A percentile compares a stretch with the other conserved stretches of the same genome.
These are phyloP conservation scores for Apoderus coryli DNA, from an alignment of 2,888 invertebrate species.

Conservation along the genomic window DNA sequence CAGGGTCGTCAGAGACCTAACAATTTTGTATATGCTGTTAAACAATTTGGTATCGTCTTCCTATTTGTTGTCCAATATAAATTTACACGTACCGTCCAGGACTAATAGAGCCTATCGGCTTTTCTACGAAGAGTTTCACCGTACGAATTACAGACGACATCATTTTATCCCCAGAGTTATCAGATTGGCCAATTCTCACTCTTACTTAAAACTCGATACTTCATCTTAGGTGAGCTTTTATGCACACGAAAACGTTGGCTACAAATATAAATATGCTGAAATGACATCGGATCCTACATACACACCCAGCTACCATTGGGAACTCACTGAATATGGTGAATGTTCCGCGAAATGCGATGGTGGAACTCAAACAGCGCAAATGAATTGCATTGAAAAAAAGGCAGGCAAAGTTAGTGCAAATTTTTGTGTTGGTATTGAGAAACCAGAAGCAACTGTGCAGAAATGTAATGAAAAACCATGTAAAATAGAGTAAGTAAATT, in stretches of 20 bases:
- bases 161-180: too few relatives aligned
- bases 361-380: conserved; percentile 37
- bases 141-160: too few relatives aligned
- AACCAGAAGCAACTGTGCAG: conserved; percentile 30
- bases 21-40: too few relatives aligned
- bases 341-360: conserved; percentile 49
- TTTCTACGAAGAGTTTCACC: too few relatives aligned
- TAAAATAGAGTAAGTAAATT: conserved; percentile 31
- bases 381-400: conserved; percentile 44
- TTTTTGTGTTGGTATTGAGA: conserved; percentile 34
- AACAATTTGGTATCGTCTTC: too few relatives aligned
- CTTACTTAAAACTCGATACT: conserved; percentile 1
- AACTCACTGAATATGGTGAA: conserved; percentile 44
- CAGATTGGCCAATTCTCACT: too few relatives aligned
- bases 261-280: conserved; percentile 44
- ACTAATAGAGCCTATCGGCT: too few relatives aligned
- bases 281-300: conserved; percentile 37
- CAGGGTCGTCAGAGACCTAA: too few relatives aligned
- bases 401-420: conserved; percentile 44
- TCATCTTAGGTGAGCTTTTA: conserved; percentile 28
- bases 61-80: too few relatives aligned
- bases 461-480: conserved; percentile 37
- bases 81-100: too few relatives aligned
- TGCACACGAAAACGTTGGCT: conserved; percentile 39
- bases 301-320: conserved; percentile 45